phyloP scores from a whole-genome alignment of 2,797 vertebrate species.

The Coracias cyanogaster region DNA sequence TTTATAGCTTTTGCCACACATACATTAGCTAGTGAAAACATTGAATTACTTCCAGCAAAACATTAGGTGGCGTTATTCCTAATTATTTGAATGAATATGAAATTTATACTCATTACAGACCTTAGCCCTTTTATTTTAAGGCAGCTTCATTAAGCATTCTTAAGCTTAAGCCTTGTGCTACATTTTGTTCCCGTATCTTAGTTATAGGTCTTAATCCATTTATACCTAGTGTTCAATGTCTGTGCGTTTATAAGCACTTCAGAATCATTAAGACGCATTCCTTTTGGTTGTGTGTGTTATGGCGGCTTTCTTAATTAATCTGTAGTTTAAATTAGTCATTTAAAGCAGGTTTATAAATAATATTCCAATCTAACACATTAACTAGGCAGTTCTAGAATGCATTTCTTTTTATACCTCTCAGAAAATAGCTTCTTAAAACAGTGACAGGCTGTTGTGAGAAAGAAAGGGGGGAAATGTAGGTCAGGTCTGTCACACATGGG shows the following conservation, averaged over 20 bases:
- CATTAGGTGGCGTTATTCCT: constrained; percentile 41
- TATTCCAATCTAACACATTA: constrained; percentile 63
- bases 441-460: constrained; percentile 83
- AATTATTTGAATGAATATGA: constrained; percentile 50
- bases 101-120: constrained; percentile 31
- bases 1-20: constrained; percentile 66
- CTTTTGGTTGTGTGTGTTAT: neutral
- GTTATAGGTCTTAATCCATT: neutral
- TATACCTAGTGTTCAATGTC: neutral
- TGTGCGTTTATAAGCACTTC: constrained; percentile 4
- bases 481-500: constrained; percentile 93
- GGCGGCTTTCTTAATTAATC: constrained; percentile 44
- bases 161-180: neutral
- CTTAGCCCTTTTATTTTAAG: constrained; percentile 26
- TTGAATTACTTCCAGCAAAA: constrained; percentile 47
- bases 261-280: neutral
- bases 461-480: constrained; percentile 90
- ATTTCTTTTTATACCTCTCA: constrained; percentile 77
- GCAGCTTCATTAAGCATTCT: constrained; percentile 33
- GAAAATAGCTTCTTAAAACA: constrained; percentile 83
- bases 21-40: constrained; percentile 57
- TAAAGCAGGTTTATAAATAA: constrained; percentile 62
- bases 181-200: constrained; percentile 12
- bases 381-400: constrained; percentile 62
- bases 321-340: constrained; percentile 10